These are phyloP conservation scores for Vimba vimba DNA, from an alignment of 2,113 vertebrate genomes.

Conservation along the genomic window DNA sequence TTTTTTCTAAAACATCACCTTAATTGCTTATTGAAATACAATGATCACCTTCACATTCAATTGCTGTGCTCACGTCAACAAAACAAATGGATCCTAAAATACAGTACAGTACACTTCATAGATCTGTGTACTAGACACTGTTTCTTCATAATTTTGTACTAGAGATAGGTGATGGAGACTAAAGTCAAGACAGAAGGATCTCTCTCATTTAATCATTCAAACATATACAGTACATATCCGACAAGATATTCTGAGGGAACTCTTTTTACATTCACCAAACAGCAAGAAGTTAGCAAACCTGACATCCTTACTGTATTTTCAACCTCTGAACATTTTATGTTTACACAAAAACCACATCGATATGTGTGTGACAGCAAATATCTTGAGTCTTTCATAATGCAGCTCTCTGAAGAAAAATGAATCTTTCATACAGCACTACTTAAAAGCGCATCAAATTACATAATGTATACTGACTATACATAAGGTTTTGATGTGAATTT, in stretches of 20 bases:
- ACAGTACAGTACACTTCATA: neutral
- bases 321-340: constrained; percentile 37
- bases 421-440: constrained; percentile 20
- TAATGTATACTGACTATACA: constrained; percentile 2
- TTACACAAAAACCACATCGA: constrained; percentile 28
- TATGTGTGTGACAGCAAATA: constrained; percentile 14
- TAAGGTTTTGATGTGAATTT: neutral
- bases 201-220: neutral
- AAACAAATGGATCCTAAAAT: neutral
- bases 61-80: constrained; percentile 30
- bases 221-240: neutral
- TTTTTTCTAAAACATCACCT: constrained; percentile 51
- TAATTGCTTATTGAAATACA: constrained; percentile 59
- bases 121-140: neutral
- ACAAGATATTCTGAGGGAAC: neutral
- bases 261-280: constrained; percentile 47
- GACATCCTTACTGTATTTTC: constrained; percentile 23
- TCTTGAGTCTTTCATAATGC: constrained; percentile 34
- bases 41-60: constrained; percentile 50
- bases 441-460: neutral
- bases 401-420: constrained; percentile 1
- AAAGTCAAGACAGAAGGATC: neutral
- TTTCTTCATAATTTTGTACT: neutral
- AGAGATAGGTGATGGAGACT: neutral
- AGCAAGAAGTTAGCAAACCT: constrained; percentile 13